Conservation (phyloP, 2,797 vertebrate genomes). For the Falco peregrinus region DNA sequence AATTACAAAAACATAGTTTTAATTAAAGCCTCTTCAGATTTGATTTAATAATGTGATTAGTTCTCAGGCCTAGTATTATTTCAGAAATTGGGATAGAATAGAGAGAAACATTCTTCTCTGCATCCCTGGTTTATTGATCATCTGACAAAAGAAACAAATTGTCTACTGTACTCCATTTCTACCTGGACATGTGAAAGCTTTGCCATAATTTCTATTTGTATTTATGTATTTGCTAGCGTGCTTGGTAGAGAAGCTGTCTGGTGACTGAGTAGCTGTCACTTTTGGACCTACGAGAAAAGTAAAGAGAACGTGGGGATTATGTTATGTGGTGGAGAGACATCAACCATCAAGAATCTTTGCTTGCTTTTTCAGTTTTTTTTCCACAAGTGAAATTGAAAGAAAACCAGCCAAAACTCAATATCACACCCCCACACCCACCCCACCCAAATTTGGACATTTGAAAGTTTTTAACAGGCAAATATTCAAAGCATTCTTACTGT, state of each 20-base stretch:
- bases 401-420: no score
- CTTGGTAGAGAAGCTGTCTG: not conserved
- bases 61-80: not conserved
- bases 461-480: not conserved
- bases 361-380: not conserved
- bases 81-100: not conserved
- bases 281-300: not conserved
- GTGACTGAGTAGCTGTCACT: not conserved
- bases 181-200: not conserved
- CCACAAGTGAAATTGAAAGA: not conserved
- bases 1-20: not conserved
- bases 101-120: not conserved
- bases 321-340: not conserved
- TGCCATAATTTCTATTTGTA: not conserved
- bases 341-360: not conserved
- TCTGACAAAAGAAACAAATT: not conserved
- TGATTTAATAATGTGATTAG: not conserved
- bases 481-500: not conserved
- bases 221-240: not conserved
- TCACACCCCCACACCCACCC: no score
- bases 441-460: not conserved
- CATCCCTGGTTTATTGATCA: not conserved
- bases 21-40: slow-evolving; percentile 4
- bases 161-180: not conserved
- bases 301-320: not conserved